A percentile compares a stretch with the other conserved stretches of the same genome.
Conservation (phyloP, 1,140 invertebrate genomes). For the Penaeus indicus region DNA sequence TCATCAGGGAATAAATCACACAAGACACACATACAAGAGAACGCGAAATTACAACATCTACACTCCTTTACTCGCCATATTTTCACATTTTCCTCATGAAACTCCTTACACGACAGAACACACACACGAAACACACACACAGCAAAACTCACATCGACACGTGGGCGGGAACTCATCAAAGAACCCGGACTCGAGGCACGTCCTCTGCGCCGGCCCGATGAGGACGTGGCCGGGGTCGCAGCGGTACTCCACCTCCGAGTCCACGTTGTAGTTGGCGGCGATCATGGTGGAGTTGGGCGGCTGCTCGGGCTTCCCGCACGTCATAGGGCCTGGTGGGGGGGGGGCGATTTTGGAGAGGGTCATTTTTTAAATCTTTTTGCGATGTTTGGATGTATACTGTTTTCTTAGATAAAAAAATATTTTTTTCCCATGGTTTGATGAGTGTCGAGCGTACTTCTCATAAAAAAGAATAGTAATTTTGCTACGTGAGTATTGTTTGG, state of each 20-base stretch:
- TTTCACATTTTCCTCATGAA: too few species aligned
- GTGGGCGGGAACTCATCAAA: slow-evolving; percentile 94
- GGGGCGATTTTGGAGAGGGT: background rate
- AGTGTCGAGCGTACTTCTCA: background rate
- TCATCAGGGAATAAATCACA: too few species aligned
- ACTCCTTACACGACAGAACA: too few species aligned
- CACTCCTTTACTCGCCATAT: too few species aligned
- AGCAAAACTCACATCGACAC: slow-evolving; percentile 84
- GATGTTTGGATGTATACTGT: too few species aligned
- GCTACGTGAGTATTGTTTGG: too few species aligned
- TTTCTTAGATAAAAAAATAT: too few species aligned
- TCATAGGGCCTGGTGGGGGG: slow-evolving; percentile 81
- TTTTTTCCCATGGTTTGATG: background rate
- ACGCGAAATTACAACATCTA: too few species aligned
- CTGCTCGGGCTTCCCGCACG: slow-evolving; percentile 90
- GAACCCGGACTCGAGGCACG: slow-evolving; percentile 91
- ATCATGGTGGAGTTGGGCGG: slow-evolving; percentile 93
- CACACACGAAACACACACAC: too few species aligned
- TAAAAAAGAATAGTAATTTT: background rate
- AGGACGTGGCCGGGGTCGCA: slow-evolving; percentile 89
- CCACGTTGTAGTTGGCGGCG: slow-evolving; percentile 81
- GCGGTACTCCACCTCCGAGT: slow-evolving; percentile 86
- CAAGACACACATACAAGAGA: too few species aligned
- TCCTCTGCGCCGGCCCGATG: slow-evolving; percentile 85
- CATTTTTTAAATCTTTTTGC: too few species aligned